Base-by-base conservation (phyloP, 2,113 vertebrate genomes). In the Campylomormyrus tamandua region DNA sequence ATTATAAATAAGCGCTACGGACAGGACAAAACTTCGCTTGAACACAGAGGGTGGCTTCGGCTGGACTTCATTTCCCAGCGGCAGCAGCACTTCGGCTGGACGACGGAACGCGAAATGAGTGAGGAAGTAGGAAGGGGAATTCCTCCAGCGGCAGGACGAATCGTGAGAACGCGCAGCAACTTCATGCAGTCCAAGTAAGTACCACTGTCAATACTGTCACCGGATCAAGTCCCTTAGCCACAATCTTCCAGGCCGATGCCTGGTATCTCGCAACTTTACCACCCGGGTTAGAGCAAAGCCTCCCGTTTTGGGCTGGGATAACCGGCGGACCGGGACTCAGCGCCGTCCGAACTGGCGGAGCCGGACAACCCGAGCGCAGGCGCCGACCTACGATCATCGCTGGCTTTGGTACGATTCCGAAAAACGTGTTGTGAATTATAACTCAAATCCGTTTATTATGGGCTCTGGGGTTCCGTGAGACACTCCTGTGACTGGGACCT, bases 121-220 rank as follows among this genome's bases (percentile, higher is more conserved):
- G 74, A 42, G 89, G 89, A 89, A 89, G 77, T 89, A 89, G 89
- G 89, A 89, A 84, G 89, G 83, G 89, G 89, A 87, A 90, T 85
- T 87, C 89, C 89, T 90, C 27, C 89, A 2, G 9, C 5, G 35
- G 9, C 62, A 27, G 62, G 62, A 11, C 62, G 10, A 13, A 31
- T 70, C 62, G 62, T 70, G 3, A 70, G 62, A 70, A 70, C 27
- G 62, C 62, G 10, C 62, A 11, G 62, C 10, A 31, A 70, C n/a
- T 31, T 31, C 9, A 70, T 70, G 62, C 62, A 58, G 48, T 53
- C 83, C 45, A 24, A 56, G 45, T 27, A 49, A 48, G 89, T 52
- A 46, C 27, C 24, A 21, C 31, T 50, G 27, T 77, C 83, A 58
- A 19, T 7, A 46, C 19, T 49, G 88, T 49, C 48, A 66, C 9